Evolutionary conservation across 53 echinoderm and acorn worm species (phyloP), one percentile per base, ranked within the genome.

Genomic region (Astropecten irregularis): DNA sequence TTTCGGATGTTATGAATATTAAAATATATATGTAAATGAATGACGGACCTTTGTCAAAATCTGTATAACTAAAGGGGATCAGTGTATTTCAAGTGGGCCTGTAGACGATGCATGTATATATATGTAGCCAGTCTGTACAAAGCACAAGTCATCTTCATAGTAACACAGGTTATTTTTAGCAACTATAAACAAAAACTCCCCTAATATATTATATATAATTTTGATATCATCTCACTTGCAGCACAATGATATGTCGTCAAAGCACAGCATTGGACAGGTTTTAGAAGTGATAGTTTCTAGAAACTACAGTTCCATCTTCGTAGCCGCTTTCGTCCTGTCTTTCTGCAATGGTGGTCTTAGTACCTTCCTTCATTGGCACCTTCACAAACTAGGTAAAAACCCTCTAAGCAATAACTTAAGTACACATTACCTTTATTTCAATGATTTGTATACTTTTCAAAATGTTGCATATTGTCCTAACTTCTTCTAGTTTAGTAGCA

Each of bases 321-420:
- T 85, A 18, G 76, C 86, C 4, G 86, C 86, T n/a, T 85, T 85
- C 29, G 9, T 85, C 29, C 57, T 85, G 18, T 64, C 74, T 0
- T 49, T 85, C 16, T 74, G 86, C 44, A 85, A 76, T 23, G 81
- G 86, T 11, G 73, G 65, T 25, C 26, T 76, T 14, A 64, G 49
- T 40, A 85, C 76, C 9, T 63, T 85, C 31, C 66, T 85, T 0
- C 20, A 27, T 10, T 85, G 86, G 86, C 86, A 76, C 66, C 49
- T 85, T 19, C 74, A 74, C 50, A 40, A 51, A 37, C 38, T 85
- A 39, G 86, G 86, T 85, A 76, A 71, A 34, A 3, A 21, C 11
- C 21, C 20, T 79, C 39, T 21, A n/a, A 46, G 47, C 14, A 46
- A 46, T 46, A 46, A 46, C 14, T 46, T n/a, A n/a, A n/a, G n/a